Evolutionary conservation across 2,113 vertebrate species (phyloP), one percentile per base, ranked within the genome.

Genomic region (Myotis lucifugus): DNA sequence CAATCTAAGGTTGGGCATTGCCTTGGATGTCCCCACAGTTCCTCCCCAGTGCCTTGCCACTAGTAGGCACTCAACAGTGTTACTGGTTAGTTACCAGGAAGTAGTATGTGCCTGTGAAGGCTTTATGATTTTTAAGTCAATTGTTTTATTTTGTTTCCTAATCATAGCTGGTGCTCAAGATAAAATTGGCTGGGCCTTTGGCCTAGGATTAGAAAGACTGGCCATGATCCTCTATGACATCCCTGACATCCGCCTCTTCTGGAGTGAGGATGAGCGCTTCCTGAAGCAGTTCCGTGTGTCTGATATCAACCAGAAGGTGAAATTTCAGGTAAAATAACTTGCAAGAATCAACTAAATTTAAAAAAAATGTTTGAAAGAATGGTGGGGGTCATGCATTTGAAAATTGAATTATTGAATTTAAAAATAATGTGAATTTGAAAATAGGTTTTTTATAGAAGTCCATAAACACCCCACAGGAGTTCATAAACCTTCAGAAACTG

Each of bases 171-270:
- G 99, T 21, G 99, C 99, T 3, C 97, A 94, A 10, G 98, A 99
- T 96, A 99, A 98, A 97, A 98, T 99, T 5, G 99, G 99, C 91
- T 99, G 99, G 99, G 99, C 99, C 0, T 99, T 99, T 96, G 99
- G 99, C 42, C 97, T 99, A 23, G 99, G 99, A 14, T 97, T 99
- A 97, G 99, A 99, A 98, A 98, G 99, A 14, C 97, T 99, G 96
- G 99, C 99, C 92, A 99, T 99, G 99, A 98, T 99, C 84, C 98
- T 99, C 23, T 99, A 99, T 0, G 32, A 98, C 66, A 99, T 99
- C 96, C 99, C 99, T 0, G 99, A 99, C 94, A 99, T 99, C 97
- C 98, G 99, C 8, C 98, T 99, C 18, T 99, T 99, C 98, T 99
- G 99, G 99, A 99, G 99, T 73, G 97, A 98, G 95, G 99, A 99